Conservation (phyloP, 2,113 vertebrate genomes). For the Zeus faber region DNA sequence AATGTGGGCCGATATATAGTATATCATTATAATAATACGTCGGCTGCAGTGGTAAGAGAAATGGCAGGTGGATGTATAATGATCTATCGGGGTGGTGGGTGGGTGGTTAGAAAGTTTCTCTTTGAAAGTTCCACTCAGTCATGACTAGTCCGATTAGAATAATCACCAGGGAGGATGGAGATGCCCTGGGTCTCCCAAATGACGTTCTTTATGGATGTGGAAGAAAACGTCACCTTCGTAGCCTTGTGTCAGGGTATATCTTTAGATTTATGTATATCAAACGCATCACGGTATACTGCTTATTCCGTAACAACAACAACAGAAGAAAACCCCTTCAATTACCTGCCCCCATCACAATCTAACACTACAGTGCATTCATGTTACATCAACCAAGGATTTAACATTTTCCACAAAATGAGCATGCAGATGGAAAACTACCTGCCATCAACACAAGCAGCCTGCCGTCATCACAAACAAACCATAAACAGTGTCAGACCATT, state of each 20-base stretch:
- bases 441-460: conserved; percentile 53
- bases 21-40: conserved; percentile 3
- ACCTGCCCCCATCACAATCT: conserved; percentile 26
- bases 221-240: conserved; percentile 2
- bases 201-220: conserved; percentile 29
- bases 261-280: conserved; percentile 48
- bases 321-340: background rate
- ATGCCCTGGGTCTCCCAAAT: conserved; percentile 32
- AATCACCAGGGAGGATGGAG: conserved; percentile 33
- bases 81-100: conserved; percentile 16
- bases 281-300: conserved; percentile 18
- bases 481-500: conserved; percentile 60
- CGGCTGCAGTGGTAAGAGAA: background rate
- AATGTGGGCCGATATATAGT: conserved; percentile 10
- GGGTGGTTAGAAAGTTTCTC: conserved; percentile 25
- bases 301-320: conserved; percentile 22
- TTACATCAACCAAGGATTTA: conserved; percentile 30
- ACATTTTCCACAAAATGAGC: conserved; percentile 42
- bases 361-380: conserved; percentile 22
- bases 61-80: conserved; percentile 11
- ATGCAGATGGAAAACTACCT: conserved; percentile 52
- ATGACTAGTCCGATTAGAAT: conserved; percentile 35
- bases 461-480: conserved; percentile 59
- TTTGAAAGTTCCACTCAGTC: conserved; percentile 35
- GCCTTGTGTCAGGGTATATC: conserved; percentile 9